Conservation (phyloP, 2,113 vertebrate genomes). For the Ivindomyrus marchei region DNA sequence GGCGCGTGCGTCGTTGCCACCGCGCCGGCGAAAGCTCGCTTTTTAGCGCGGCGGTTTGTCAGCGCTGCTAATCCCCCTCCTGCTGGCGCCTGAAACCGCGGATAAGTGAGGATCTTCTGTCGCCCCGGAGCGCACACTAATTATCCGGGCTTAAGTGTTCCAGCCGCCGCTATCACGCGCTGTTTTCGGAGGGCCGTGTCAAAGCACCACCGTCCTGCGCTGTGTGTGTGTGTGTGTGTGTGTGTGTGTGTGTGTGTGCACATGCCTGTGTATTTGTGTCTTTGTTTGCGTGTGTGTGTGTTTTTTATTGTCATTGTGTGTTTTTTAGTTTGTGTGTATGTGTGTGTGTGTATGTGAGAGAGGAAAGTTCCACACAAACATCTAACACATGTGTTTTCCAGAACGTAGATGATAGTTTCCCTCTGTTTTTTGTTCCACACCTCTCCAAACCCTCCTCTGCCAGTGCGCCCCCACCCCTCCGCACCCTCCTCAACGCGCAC, state of each 20-base stretch:
- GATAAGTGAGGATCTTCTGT: conserved; percentile 66
- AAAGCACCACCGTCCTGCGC: conserved; percentile 44
- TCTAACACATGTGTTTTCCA: not conserved
- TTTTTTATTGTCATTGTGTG: not conserved
- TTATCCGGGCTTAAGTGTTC: conserved; percentile 72
- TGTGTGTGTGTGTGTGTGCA: conserved; percentile 28
- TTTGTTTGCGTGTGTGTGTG: not conserved
- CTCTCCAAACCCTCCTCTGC: not conserved
- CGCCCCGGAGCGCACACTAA: conserved; percentile 59
- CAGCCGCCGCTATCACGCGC: conserved; percentile 64
- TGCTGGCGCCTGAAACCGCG: conserved; percentile 58
- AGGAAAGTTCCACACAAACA: not conserved
- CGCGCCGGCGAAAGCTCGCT: conserved; percentile 26
- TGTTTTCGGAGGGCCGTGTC: conserved; percentile 44
- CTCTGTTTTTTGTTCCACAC: not conserved
- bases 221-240: not conserved
- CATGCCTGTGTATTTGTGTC: conserved; percentile 18
- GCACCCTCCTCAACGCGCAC: not conserved
- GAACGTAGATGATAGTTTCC: not conserved
- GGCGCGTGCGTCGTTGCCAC: not conserved
- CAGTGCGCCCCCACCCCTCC: not conserved
- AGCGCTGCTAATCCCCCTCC: conserved; percentile 44
- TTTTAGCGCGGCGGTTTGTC: conserved; percentile 36
- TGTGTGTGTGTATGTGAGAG: not conserved
- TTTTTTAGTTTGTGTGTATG: conserved; percentile 20